Base-by-base conservation (phyloP, 2,888 invertebrate species). In the Drosophila cognata region DNA sequence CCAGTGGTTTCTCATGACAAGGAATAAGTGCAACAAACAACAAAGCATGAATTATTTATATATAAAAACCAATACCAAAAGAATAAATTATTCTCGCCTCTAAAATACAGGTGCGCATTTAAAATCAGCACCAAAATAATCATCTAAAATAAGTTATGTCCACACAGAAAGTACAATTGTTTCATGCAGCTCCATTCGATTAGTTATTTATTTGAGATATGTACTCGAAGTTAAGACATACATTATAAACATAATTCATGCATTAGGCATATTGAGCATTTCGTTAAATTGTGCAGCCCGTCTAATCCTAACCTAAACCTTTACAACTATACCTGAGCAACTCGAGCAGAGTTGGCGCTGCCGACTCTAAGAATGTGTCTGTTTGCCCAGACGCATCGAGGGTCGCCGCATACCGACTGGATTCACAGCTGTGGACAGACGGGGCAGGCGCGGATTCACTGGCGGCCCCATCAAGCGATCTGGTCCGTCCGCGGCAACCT, bases 381-480 rank as follows among this genome's bases (percentile, higher is more conserved):
- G 82, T 48, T 90, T 90, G 33, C 51, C 63, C 35, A 78, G 52
- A 31, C 89, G 88, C 63, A 88, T 16, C 13, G 91, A 89, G 7
- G 82, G 74, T 11, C 88, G 84, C 0, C 91, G 78, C 43, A 58
- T 31, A 13, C 71, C 55, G 4, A 74, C 11, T 6, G 52, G 53
- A 0, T 73, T 29, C 13, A 65, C 71, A 25, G 76, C 60, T 7
- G 89, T 82, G 50, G 91, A 81, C 52, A 92, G 71, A 33, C 92
- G 92, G 21, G 92, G 92, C 76, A 93, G 84, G 51, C 93, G 91
- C 7, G 92, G 84, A 78, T 91, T 91, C 2, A 93, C 93, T 3
- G 90, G 91, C 5, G 93, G 92, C 16, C 93, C 93, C 93, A 93
- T 93, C 13, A 92, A 78, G 2, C 93, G 90, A 76, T 92, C 91